phyloP scores from a whole-genome alignment of 2,113 vertebrate species.

The Brachypodius melanocephalos region DNA sequence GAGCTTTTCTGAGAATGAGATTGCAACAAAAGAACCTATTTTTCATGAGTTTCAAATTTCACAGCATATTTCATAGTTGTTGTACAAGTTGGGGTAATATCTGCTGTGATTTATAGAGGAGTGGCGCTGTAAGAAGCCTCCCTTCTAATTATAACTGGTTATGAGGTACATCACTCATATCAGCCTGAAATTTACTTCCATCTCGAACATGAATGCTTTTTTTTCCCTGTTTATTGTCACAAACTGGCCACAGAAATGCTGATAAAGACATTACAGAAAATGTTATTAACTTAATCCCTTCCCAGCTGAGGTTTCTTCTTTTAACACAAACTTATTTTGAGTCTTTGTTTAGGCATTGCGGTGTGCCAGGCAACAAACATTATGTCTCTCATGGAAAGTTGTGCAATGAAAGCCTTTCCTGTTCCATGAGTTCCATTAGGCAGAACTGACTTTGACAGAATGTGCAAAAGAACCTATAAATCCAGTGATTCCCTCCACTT shows the following conservation, averaged over 20 bases:
- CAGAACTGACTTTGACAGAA: slow-evolving; percentile 35
- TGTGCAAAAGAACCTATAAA: slow-evolving; percentile 11
- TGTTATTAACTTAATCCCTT: slow-evolving; percentile 30
- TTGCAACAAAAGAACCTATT: slow-evolving; percentile 17
- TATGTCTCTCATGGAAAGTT: background rate
- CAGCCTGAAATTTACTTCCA: slow-evolving; percentile 51
- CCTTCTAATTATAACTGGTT: slow-evolving; percentile 64
- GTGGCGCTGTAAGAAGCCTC: slow-evolving; percentile 36
- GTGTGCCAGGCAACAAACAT: background rate
- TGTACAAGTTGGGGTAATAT: slow-evolving; percentile 50
- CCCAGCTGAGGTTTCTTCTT: background rate
- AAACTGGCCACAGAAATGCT: slow-evolving; percentile 53
- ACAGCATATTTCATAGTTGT: slow-evolving; percentile 31
- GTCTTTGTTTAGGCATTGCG: background rate
- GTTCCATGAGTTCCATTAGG: background rate
- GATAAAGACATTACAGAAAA: slow-evolving; percentile 47
- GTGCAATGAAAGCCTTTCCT: background rate
- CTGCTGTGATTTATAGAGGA: slow-evolving; percentile 52
- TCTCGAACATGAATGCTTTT: background rate
- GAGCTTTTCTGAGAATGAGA: background rate
- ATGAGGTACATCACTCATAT: slow-evolving; percentile 62
- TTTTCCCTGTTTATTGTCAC: slow-evolving; percentile 43
- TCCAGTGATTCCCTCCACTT: background rate
- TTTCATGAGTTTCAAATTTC: slow-evolving; percentile 34
- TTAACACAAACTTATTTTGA: background rate